Conservation (phyloP, 2,888 invertebrate species). For the Meiosimyza decipiens region DNA sequence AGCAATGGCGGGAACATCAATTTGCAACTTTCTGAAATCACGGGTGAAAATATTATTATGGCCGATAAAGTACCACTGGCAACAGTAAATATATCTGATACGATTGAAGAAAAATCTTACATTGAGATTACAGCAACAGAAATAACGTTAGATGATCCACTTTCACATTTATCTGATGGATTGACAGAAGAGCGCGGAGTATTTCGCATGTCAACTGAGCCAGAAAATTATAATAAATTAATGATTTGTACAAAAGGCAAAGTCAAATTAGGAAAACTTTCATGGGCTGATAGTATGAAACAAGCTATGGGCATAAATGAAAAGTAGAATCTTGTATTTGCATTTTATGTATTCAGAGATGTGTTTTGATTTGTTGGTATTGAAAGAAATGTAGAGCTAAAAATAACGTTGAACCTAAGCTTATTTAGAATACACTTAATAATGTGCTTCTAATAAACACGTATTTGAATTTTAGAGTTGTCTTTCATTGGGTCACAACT, state of each 20-base stretch:
- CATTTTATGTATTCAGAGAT: neutral
- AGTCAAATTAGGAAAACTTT: conserved; percentile 61
- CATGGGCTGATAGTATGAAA: conserved; percentile 61
- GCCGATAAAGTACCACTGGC: conserved; percentile 54
- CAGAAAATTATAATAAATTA: conserved; percentile 50
- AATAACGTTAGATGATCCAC: conserved; percentile 53
- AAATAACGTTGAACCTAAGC: too few species aligned
- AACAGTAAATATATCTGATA: conserved; percentile 62
- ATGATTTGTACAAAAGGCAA: conserved; percentile 52
- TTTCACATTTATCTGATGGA: conserved; percentile 55
- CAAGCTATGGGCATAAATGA: conserved; percentile 43
- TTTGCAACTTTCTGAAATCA: conserved; percentile 62
- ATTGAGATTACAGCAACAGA: conserved; percentile 54
- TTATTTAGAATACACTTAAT: conserved; percentile 22
- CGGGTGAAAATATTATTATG: conserved; percentile 57
- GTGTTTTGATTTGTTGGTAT: neutral
- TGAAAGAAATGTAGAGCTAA: neutral
- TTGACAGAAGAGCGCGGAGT: conserved; percentile 51
- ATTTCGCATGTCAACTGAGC: conserved; percentile 53
- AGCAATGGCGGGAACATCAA: conserved; percentile 59
- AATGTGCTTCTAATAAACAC: conserved; percentile 9
- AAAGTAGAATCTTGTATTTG: conserved; percentile 27
- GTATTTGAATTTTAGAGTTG: too few species aligned
- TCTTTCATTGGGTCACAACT: too few species aligned
- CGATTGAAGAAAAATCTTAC: conserved; percentile 57